Evolutionary conservation across 37 sponge, comb jelly and placozoan species (phyloP).

Genomic region (Dysidea cf. avara): DNA sequence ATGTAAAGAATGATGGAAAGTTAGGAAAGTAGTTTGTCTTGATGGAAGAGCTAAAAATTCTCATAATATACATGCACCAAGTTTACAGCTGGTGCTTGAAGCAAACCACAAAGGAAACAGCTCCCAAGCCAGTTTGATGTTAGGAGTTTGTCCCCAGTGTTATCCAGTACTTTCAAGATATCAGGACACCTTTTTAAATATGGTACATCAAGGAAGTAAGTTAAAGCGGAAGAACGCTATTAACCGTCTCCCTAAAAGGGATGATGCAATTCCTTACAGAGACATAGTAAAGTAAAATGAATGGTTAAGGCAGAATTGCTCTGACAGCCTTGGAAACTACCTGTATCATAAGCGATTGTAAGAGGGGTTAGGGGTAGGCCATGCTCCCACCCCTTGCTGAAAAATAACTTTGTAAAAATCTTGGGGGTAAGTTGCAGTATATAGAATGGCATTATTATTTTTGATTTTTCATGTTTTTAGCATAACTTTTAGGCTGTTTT

Average conservation of each 20-base stretch:
- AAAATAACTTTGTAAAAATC: no score
- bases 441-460: no score
- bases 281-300: slow-evolving; percentile 20
- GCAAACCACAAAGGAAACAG: neutral
- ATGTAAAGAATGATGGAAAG: neutral
- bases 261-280: slow-evolving; percentile 3
- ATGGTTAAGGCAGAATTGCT: slow-evolving; percentile 29
- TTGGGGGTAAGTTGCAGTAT: no score
- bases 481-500: no score
- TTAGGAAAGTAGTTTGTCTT: neutral
- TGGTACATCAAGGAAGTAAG: slow-evolving; percentile 27
- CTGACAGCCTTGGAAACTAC: slow-evolving; percentile 44
- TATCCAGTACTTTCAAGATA: slow-evolving; percentile 9
- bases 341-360: no score
- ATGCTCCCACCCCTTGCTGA: no score
- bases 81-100: neutral
- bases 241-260: slow-evolving; percentile 3
- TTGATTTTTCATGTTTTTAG: no score
- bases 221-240: slow-evolving; percentile 3
- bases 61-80: neutral
- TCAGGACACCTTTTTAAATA: neutral
- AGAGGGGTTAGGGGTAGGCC: no score
- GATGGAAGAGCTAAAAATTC: slow-evolving; percentile 3
- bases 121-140: no score
- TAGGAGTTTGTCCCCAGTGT: slow-evolving; percentile 10